A percentile compares a stretch with the other conserved stretches of the same genome.
phyloP scores from a whole-genome alignment of 2,113 vertebrate species.

The Xiphias gladius region DNA sequence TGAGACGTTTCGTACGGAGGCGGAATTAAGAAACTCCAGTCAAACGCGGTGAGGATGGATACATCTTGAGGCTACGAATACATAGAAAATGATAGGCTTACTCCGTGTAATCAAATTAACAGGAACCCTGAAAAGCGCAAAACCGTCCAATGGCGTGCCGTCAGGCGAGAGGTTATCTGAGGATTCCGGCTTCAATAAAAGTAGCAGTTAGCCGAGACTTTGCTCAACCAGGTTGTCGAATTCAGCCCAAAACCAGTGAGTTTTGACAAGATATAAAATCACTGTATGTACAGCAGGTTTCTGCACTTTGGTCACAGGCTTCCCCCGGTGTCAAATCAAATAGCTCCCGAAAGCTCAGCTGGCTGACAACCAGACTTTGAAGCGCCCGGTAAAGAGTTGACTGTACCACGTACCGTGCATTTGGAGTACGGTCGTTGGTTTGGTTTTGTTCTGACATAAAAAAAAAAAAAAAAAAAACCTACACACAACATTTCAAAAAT shows the following conservation, averaged over 20 bases:
- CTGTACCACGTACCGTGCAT: neutral
- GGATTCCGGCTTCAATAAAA: conserved; percentile 33
- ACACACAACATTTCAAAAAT: neutral
- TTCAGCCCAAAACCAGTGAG: neutral
- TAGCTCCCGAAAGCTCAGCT: neutral
- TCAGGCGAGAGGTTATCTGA: conserved; percentile 56
- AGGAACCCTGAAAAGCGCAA: conserved; percentile 43
- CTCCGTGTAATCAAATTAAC: conserved; percentile 32
- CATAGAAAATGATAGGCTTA: conserved; percentile 50
- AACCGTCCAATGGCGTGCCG: neutral
- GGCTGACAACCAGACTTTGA: neutral
- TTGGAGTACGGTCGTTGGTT: too few relatives aligned
- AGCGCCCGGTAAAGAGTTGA: neutral
- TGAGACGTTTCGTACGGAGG: conserved; percentile 55
- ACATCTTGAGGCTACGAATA: conserved; percentile 55
- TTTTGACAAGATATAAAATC: neutral
- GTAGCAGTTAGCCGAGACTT: neutral
- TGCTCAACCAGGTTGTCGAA: neutral
- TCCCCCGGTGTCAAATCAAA: neutral
- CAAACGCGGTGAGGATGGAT: conserved; percentile 63
- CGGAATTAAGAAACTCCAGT: conserved; percentile 77
- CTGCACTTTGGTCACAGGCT: too few relatives aligned
- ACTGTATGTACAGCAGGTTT: neutral
- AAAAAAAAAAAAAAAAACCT: too few relatives aligned
- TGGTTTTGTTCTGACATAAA: too few relatives aligned